A percentile compares a stretch with the other conserved stretches of the same genome.
Evolutionary conservation across 1,140 invertebrate species (phyloP).

Genomic region (Galleria mellonella): DNA sequence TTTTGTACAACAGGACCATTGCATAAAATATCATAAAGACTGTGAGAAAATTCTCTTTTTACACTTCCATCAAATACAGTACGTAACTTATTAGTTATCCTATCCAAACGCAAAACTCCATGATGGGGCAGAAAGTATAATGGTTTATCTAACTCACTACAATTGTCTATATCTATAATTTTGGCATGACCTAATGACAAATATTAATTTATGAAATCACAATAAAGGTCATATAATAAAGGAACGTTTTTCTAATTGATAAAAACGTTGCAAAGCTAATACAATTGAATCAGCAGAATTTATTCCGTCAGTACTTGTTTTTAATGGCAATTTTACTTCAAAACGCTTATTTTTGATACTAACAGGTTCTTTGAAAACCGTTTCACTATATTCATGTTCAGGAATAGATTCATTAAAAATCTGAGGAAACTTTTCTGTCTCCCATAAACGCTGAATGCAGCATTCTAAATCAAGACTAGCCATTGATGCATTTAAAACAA

Average conservation of each 20-base stretch:
- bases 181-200: conserved; percentile 4
- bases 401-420: background rate
- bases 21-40: conserved; percentile 1
- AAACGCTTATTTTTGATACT: background rate
- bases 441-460: background rate
- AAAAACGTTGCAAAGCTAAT: conserved; percentile 1
- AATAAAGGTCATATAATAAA: background rate
- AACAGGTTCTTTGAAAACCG: conserved; percentile 3
- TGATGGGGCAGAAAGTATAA: conserved; percentile 8
- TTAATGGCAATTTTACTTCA: conserved; percentile 1
- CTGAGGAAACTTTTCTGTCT: background rate
- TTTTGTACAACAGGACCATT: conserved; percentile 9
- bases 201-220: conserved; percentile 1
- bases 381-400: background rate
- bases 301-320: background rate
- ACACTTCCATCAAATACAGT: conserved; percentile 1
- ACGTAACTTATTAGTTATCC: background rate
- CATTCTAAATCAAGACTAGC: background rate
- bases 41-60: background rate
- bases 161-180: conserved; percentile 1
- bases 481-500: background rate
- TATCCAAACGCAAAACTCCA: conserved; percentile 1
- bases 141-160: background rate
- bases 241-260: conserved; percentile 1
- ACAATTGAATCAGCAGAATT: background rate